These are phyloP conservation scores for Lithophane semibrunnea DNA, from an alignment of 2,888 invertebrate species.

Conservation along the genomic window DNA sequence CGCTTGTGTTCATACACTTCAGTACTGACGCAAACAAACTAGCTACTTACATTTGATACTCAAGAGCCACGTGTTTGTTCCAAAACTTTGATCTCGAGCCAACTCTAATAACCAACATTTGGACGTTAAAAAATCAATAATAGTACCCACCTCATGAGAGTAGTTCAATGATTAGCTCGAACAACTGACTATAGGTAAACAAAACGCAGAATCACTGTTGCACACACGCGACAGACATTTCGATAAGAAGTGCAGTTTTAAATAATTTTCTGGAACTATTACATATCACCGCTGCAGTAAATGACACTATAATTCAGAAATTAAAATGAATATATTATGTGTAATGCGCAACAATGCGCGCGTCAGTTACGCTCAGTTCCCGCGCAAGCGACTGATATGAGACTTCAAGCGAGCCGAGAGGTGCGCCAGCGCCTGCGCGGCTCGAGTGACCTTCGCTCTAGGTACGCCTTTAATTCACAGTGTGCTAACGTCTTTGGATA, in stretches of 20 bases:
- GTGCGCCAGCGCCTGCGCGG: slow-evolving; percentile 70
- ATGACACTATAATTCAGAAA: slow-evolving; percentile 36
- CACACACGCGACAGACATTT: slow-evolving; percentile 37
- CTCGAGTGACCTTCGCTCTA: slow-evolving; percentile 70
- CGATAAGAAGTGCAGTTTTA: slow-evolving; percentile 3
- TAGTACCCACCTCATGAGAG: slow-evolving; percentile 70
- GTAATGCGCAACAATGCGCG: slow-evolving; percentile 65
- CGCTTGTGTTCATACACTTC: slow-evolving; percentile 51
- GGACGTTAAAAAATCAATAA: slow-evolving; percentile 51
- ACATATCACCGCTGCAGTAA: slow-evolving; percentile 13
- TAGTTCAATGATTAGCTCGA: slow-evolving; percentile 51
- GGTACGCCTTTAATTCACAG: slow-evolving; percentile 61
- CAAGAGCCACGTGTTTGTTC: slow-evolving; percentile 68
- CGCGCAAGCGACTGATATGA: slow-evolving; percentile 79
- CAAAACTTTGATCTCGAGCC: slow-evolving; percentile 72
- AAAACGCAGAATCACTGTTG: slow-evolving; percentile 54
- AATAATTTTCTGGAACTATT: slow-evolving; percentile 4
- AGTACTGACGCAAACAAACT: slow-evolving; percentile 55
- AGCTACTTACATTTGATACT: slow-evolving; percentile 55
- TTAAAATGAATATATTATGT: slow-evolving; percentile 29
- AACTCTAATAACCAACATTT: slow-evolving; percentile 60
- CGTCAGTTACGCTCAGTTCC: slow-evolving; percentile 72
- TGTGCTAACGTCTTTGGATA: slow-evolving; percentile 56
- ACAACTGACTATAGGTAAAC: slow-evolving; percentile 62
- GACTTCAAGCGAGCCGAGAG: slow-evolving; percentile 65